A percentile compares a stretch with the other conserved stretches of the same genome.
phyloP scores from a whole-genome alignment of 2,113 vertebrate species.

The Cyprinus carpio region DNA sequence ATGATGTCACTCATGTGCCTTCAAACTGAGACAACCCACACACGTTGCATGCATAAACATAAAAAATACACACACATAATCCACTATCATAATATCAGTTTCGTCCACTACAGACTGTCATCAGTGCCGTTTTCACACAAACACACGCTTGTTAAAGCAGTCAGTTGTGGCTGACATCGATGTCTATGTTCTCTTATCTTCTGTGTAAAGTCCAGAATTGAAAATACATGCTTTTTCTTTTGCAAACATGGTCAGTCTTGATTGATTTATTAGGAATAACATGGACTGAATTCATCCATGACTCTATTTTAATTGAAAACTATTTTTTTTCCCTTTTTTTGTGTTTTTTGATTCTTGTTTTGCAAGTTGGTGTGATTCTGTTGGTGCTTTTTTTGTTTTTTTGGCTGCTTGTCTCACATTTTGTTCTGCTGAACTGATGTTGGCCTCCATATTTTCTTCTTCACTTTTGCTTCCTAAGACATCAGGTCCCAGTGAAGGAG shows the following conservation, averaged over 20 bases:
- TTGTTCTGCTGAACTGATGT: slow-evolving; percentile 17
- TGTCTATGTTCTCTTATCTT: neutral
- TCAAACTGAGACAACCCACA: neutral
- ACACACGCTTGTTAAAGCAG: neutral
- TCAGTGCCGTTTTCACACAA: neutral
- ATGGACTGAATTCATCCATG: neutral
- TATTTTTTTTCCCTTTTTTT: too few relatives aligned
- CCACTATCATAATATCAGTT: neutral
- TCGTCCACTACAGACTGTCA: neutral
- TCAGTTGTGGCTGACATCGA: neutral
- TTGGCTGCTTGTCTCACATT: slow-evolving; percentile 4
- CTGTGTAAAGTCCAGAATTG: neutral
- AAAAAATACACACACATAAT: neutral
- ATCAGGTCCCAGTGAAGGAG: slow-evolving; percentile 44
- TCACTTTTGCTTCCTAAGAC: slow-evolving; percentile 14
- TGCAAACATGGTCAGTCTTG: neutral
- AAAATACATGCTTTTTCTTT: neutral
- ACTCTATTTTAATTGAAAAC: neutral
- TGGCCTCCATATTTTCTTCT: neutral
- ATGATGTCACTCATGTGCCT: neutral
- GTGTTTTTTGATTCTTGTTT: neutral
- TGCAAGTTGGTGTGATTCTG: neutral
- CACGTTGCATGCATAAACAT: neutral
- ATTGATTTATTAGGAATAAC: neutral
- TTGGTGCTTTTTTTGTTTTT: too few relatives aligned